phyloP scores from a whole-genome alignment of 2,888 invertebrate species.

The Nymphalis urticae region DNA sequence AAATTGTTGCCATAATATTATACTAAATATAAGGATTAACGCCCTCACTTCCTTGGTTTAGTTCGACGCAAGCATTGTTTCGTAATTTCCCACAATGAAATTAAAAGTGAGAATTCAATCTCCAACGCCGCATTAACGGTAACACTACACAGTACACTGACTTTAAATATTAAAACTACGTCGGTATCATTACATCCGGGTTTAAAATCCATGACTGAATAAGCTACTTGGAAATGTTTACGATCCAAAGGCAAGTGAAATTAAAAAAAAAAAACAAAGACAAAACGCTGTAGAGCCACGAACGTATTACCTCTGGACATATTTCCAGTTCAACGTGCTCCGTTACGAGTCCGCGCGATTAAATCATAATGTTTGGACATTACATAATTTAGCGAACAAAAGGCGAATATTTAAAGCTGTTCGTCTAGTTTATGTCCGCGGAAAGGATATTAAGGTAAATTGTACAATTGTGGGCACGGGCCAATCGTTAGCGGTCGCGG shows the following conservation, averaged over 20 bases:
- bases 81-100: constrained; percentile 63
- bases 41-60: constrained; percentile 15
- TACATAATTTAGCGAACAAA: constrained; percentile 75
- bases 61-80: constrained; percentile 49
- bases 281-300: background rate
- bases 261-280: constrained; percentile 22
- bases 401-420: constrained; percentile 69
- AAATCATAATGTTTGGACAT: constrained; percentile 67
- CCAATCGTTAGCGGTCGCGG: constrained; percentile 67
- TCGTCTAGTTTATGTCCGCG: constrained; percentile 73
- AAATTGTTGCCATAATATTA: background rate
- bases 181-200: constrained; percentile 59
- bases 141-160: constrained; percentile 62
- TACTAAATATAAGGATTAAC: constrained; percentile 14
- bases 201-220: constrained; percentile 59
- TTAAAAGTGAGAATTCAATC: constrained; percentile 75
- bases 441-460: constrained; percentile 77
- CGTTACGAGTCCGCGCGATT: constrained; percentile 52
- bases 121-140: constrained; percentile 64
- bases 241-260: constrained; percentile 17
- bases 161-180: constrained; percentile 66
- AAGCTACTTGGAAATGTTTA: constrained; percentile 29
- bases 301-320: background rate
- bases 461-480: constrained; percentile 79
- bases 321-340: constrained; percentile 6